Evolutionary conservation across 2,797 vertebrate species (phyloP).

Genomic region (Poliocrania exsul): DNA sequence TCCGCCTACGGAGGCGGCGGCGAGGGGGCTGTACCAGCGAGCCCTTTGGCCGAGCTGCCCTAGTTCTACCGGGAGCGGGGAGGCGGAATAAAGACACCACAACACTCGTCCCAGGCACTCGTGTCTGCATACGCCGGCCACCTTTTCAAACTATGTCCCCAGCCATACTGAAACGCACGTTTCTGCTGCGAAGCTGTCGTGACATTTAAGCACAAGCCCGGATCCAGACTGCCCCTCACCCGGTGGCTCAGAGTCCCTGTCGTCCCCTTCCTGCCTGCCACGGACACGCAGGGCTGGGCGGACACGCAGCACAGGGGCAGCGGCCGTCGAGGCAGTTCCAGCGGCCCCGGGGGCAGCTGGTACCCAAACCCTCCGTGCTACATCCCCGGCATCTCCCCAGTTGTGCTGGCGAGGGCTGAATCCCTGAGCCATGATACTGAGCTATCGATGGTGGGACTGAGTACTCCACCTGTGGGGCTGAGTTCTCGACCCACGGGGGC

Average conservation of each 20-base stretch:
- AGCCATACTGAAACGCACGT: neutral
- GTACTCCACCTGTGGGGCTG: fast-evolving
- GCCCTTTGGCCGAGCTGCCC: conserved; percentile 41
- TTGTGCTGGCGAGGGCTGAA: neutral
- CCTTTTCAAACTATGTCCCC: neutral
- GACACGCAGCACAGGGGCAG: neutral
- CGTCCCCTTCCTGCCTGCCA: neutral
- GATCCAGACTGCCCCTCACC: neutral
- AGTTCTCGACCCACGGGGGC: fast-evolving
- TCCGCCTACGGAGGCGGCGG: neutral
- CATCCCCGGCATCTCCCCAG: neutral
- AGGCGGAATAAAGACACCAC: neutral
- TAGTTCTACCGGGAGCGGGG: neutral
- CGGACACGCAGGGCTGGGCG: neutral
- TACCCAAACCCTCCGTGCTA: neutral
- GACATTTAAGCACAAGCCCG: neutral
- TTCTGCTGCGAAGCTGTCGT: neutral
- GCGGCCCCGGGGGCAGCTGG: neutral
- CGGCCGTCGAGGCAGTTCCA: neutral
- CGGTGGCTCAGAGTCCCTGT: neutral
- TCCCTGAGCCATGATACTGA: fast-evolving
- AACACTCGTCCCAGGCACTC: neutral
- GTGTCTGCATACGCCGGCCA: neutral
- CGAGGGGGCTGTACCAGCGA: neutral
- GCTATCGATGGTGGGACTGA: fast-evolving